Base-by-base conservation (phyloP, 2,797 vertebrate genomes). In the Pitangus sulphuratus region DNA sequence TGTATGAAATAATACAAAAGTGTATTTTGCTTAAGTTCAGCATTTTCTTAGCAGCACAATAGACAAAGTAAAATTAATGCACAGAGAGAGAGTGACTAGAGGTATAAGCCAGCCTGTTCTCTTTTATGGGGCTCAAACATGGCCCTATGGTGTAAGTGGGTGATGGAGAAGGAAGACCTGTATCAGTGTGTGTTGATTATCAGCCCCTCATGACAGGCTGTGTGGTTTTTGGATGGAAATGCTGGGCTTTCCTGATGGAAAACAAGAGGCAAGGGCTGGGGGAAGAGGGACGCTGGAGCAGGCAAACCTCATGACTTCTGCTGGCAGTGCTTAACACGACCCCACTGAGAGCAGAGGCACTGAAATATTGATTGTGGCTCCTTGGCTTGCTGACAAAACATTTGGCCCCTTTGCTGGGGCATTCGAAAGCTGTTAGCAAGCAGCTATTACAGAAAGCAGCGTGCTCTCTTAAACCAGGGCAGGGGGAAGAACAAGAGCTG, bases 401-500 rank as follows among this genome's bases (percentile, higher is more conserved):
- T 89, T 94, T 89, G 81, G 68, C 48, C 68, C 56, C 54, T 35
- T 61, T 9, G 30, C 68, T 39, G n/a, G 37, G 40, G 84, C 5
- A 0, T 48, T 75, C 2, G 62, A 70, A 58, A 82, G 83, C 76
- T 16, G 1, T 50, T 12, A 61, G 78, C 0, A 0, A 86, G 64
- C 72, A 86, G 11, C 11, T 31, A 2, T 28, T 37, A 30, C 83
- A 61, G 65, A 54, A 72, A 90, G 74, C 71, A 90, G 68, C 15
- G 9, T 15, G 50, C 37, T 44, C 70, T 56, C 53, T 80, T 77
- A 77, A 96, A 90, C 40, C 78, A 79, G 87, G 69, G 50, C 31
- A 16, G 33, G 18, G 50, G 72, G 37, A 45, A 94, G 87, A 93
- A 79, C 57, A 47, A 77, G 90, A 91, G 83, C 54, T 95, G 80